phyloP scores from a whole-genome alignment of 1,140 invertebrate genomes.

The Ips typographus region DNA sequence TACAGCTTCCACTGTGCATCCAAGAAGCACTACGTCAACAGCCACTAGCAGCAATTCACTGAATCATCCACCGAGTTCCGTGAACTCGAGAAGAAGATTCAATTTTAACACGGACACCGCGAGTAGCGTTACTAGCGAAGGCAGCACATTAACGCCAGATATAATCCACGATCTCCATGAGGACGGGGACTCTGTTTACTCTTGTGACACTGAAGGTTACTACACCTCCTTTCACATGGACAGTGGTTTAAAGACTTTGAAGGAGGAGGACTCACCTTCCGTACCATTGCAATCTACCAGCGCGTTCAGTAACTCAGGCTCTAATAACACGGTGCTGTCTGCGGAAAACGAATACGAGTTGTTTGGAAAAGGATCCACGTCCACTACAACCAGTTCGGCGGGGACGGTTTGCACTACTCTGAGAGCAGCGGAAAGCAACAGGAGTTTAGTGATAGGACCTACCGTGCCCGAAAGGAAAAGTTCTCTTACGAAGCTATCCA shows the following conservation, averaged over 20 bases:
- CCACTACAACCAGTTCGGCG: constrained; percentile 85
- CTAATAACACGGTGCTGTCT: constrained; percentile 61
- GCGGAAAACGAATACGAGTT: constrained; percentile 87
- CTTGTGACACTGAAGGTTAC: constrained; percentile 95
- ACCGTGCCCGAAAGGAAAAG: constrained; percentile 77
- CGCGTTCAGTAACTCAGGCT: constrained; percentile 57
- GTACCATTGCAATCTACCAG: constrained; percentile 65
- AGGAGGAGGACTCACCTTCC: constrained; percentile 73
- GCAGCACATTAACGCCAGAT: constrained; percentile 76
- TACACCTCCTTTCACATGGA: constrained; percentile 97
- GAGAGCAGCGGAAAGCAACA: constrained; percentile 61
- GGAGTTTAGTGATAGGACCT: constrained; percentile 62
- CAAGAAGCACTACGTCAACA: constrained; percentile 66
- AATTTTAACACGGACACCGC: constrained; percentile 71
- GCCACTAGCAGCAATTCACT: constrained; percentile 68
- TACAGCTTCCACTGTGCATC: constrained; percentile 70
- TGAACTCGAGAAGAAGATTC: constrained; percentile 65
- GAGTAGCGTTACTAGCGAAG: constrained; percentile 80
- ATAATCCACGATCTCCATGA: constrained; percentile 72
- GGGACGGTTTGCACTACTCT: constrained; percentile 84
- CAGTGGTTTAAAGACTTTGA: constrained; percentile 83
- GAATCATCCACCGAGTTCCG: constrained; percentile 68
- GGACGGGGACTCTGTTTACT: constrained; percentile 91
- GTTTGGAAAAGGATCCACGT: constrained; percentile 84
- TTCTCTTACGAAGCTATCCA: constrained; percentile 57